A percentile compares a stretch with the other conserved stretches of the same genome.
These are phyloP conservation scores for Brachyhypopomus occidentalis DNA, from an alignment of 2,113 vertebrate species.

Conservation along the genomic window DNA sequence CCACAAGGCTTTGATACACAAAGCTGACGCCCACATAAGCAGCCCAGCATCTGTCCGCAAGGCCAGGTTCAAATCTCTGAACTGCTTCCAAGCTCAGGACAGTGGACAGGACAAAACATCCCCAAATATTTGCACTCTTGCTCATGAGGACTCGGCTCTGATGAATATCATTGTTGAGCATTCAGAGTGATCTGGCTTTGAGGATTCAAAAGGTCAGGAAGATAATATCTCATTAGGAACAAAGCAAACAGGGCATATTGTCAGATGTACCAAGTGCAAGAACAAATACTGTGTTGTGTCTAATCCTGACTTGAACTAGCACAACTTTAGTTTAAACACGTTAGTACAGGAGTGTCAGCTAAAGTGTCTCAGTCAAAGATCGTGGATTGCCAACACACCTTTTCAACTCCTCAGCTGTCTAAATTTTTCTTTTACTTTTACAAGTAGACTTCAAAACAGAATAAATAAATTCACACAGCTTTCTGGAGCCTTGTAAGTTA, in stretches of 20 bases:
- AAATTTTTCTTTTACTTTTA: too few species aligned
- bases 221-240: conserved; percentile 8
- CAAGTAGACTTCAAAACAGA: background rate
- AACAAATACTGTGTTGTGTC: conserved; percentile 11
- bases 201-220: background rate
- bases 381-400: background rate
- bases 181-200: background rate
- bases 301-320: background rate
- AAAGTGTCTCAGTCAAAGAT: background rate
- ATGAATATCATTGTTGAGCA: background rate
- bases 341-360: background rate
- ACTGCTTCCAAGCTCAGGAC: conserved; percentile 56
- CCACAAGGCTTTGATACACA: conserved; percentile 60
- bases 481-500: too few species aligned
- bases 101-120: conserved; percentile 41
- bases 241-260: background rate
- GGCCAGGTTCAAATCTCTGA: conserved; percentile 39
- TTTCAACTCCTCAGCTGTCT: background rate
- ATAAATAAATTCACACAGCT: background rate
- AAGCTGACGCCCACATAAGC: conserved; percentile 51
- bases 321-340: background rate
- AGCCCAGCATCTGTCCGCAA: conserved; percentile 44
- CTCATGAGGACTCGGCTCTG: background rate
- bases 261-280: background rate
- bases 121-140: conserved; percentile 7